Percentiles rank a stretch among this genome's conserved stretches.
phyloP scores from a whole-genome alignment of 2,888 invertebrate genomes.

The Danaus chrysippus region DNA sequence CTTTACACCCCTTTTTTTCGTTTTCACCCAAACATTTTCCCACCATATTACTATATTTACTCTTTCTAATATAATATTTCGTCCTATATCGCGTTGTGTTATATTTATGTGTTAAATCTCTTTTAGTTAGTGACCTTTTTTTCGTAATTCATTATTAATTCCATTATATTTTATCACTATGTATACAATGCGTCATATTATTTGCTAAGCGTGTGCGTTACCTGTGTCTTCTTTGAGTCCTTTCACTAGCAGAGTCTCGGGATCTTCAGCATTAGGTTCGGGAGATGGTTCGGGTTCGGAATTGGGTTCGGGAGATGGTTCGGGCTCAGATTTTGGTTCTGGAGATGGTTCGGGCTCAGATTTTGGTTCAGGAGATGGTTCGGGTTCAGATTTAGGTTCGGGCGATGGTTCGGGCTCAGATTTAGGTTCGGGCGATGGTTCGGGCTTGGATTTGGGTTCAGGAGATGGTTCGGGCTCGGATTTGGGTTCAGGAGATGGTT shows the following conservation, averaged over 20 bases:
- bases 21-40: too few species aligned
- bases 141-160: not conserved
- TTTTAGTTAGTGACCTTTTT: too few species aligned
- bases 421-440: constrained; percentile 47
- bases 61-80: too few species aligned
- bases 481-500: constrained; percentile 57
- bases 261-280: constrained; percentile 68
- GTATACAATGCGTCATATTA: constrained; percentile 12
- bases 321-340: constrained; percentile 47
- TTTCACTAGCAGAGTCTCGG: constrained; percentile 73
- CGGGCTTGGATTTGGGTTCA: constrained; percentile 47
- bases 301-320: constrained; percentile 52
- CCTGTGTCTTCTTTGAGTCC: constrained; percentile 73
- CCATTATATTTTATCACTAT: not conserved
- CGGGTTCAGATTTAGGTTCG: constrained; percentile 57
- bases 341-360: constrained; percentile 58
- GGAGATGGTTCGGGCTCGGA: constrained; percentile 57
- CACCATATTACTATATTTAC: too few species aligned
- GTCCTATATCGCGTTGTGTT: too few species aligned
- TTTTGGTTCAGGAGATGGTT: constrained; percentile 59
- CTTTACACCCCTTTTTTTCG: too few species aligned
- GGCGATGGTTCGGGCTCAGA: constrained; percentile 49
- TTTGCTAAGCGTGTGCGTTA: constrained; percentile 66
- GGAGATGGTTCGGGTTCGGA: constrained; percentile 54
- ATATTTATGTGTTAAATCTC: too few species aligned